Base-by-base conservation (phyloP, 2,113 vertebrate genomes). In the Python bivittatus region DNA sequence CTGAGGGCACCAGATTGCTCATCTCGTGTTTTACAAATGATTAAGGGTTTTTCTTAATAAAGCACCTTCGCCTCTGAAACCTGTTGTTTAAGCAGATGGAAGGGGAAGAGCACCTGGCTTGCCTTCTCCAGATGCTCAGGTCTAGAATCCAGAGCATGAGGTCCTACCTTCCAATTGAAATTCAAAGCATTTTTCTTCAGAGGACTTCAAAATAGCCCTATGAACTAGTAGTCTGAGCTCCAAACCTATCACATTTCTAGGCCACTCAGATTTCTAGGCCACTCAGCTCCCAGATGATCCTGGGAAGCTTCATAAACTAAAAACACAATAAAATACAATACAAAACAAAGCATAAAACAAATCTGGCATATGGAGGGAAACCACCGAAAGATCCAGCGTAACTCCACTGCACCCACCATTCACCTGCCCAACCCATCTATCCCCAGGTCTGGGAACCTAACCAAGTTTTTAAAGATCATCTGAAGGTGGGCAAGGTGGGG, bases 191-290 rank as follows among this genome's bases (percentile, higher is more conserved):
- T 88, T 23, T 4, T 86, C 61, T n/a, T 23, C 93, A 89, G 48
- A 83, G 29, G 64, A 90, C 27, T 93, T 92, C 90, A 83, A 90
- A 90, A 85, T 64, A 95, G 84, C 68, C 91, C 64, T 84, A 93
- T 90, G 93, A 95, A 87, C 23, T 17, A 53, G 88, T 84, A 91
- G 61, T 88, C 83, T 94, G 86, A 85, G 48, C n/a, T 60, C 92
- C 44, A 95, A 52, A 52, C 7, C 48, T 48, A 48, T 48, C 48
- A 48, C 48, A 48, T 48, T 48, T 48, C 48, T 48, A 48, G 48
- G 48, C 48, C 48, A 48, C 2, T 6, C 48, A 48, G 7, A 48
- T 48, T 48, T 48, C 48, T 48, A 48, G 48, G 48, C 48, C 48
- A 48, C 2, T 6, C 48, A 48, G 7, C 48, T 48, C 48, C 48